Base-by-base conservation (phyloP, 1,140 invertebrate species). In the Aphis gossypii region DNA sequence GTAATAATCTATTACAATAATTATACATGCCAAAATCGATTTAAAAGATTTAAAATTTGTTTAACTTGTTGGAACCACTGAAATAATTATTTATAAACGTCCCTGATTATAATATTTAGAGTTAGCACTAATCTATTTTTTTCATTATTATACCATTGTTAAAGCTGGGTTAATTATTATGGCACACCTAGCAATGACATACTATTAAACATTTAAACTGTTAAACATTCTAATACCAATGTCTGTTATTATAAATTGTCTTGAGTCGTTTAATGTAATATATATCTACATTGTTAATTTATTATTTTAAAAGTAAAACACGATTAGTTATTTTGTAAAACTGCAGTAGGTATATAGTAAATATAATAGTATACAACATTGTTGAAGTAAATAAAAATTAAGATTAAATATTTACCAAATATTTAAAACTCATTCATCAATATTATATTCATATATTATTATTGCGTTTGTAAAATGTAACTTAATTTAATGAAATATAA, bases 91-190 rank as follows among this genome's bases (percentile, higher is more conserved):
- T n/a, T n/a, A 4, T 5, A 6, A n/a, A 76, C 60, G 60, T 76
- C 30, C 30, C 60, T 76, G n/a, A 76, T 76, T n/a, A 76, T 76
- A 18, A 76, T n/a, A n/a, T n/a, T 35, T 18, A 30, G 30, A 76
- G 30, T 76, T n/a, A 76, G 14, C 14, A 18, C 60, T 76, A 76
- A 76, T 76, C 60, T 76, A 5, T 76, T n/a, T n/a, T 76, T 76
- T 76, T 76, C 6, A 76, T 18, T n/a, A 76, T 76, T n/a, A n/a
- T 35, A 18, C 30, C 0, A 76, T 76, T n/a, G n/a, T 76, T 76
- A n/a, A 76, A 76, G n/a, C 30, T 76, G 60, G 60, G 60, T 76
- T 76, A 76, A n/a, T 76, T 76, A 76, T 76, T 18, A 76, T 76
- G 60, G 60, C 11, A 76, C 14, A 76, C 30, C 60, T n/a, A n/a